phyloP scores from a whole-genome alignment of 2,113 vertebrate species.

The Puffinus mauretanicus region DNA sequence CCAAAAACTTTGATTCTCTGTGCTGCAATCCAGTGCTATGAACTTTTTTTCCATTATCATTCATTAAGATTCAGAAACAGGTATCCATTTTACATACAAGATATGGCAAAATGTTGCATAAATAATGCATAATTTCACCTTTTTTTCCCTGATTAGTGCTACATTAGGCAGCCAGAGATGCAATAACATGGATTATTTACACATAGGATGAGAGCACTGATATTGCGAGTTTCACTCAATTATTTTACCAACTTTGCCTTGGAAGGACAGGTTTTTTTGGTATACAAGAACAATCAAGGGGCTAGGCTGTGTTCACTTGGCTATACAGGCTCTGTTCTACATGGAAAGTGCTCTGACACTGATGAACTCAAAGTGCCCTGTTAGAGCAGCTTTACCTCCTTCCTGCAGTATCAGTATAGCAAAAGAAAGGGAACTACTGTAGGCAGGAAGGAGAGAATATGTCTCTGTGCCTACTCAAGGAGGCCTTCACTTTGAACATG shows the following conservation, averaged over 20 bases:
- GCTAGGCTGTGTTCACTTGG: not conserved
- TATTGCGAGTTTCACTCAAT: not conserved
- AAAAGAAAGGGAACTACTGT: not conserved
- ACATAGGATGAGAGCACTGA: not conserved
- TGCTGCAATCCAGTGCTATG: not conserved
- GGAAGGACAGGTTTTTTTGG: not conserved
- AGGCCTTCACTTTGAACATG: not conserved
- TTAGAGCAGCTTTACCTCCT: not conserved
- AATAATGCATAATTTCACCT: not conserved
- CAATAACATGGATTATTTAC: not conserved
- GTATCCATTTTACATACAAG: not conserved
- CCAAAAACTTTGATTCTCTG: not conserved
- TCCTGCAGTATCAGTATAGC: not conserved
- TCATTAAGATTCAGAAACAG: not conserved
- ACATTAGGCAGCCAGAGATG: not conserved
- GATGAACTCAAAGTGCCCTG: not conserved
- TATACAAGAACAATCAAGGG: not conserved
- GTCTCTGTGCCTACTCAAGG: not conserved
- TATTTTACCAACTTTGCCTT: not conserved
- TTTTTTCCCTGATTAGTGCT: not conserved
- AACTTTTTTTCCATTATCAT: not conserved
- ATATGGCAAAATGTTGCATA: not conserved
- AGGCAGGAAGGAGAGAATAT: not conserved
- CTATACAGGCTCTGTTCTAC: not conserved
- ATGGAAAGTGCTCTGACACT: not conserved